These are phyloP conservation scores for Xiphophorus birchmanni DNA, from an alignment of 2,797 vertebrate species.

Conservation along the genomic window DNA sequence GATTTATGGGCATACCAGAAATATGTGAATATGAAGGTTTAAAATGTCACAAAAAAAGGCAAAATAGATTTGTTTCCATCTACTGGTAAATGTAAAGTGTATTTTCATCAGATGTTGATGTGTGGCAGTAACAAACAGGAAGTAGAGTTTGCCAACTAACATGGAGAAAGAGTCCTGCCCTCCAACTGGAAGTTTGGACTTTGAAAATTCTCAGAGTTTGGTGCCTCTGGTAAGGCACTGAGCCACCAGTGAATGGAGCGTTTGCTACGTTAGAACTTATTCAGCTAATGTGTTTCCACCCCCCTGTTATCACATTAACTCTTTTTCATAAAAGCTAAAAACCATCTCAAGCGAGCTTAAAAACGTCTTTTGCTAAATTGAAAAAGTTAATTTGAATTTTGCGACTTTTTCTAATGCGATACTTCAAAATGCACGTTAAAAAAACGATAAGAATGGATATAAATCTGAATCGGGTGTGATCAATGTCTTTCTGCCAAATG, in stretches of 20 bases:
- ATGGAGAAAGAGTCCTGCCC: too few relatives aligned
- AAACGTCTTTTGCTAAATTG: not conserved
- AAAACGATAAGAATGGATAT: not conserved
- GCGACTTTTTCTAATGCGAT: not conserved
- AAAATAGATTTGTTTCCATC: not conserved
- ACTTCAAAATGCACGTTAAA: not conserved
- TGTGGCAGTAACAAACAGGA: not conserved
- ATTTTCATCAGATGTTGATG: too few relatives aligned
- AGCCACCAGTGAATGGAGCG: not conserved
- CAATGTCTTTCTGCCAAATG: not conserved
- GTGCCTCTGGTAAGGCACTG: not conserved
- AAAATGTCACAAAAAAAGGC: not conserved
- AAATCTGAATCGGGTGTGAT: not conserved
- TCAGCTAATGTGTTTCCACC: not conserved
- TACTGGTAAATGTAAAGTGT: not conserved
- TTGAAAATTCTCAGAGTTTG: not conserved
- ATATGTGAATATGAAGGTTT: not conserved
- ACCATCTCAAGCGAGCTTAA: not conserved
- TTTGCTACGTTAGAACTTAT: not conserved
- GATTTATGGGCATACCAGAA: too few relatives aligned
- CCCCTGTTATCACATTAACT: not conserved
- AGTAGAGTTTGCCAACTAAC: not conserved
- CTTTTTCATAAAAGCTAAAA: not conserved
- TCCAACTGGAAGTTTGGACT: not conserved
- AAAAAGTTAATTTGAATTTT: not conserved